Percentiles rank a stretch among this genome's conserved stretches.
Conservation (phyloP, 2,888 invertebrate genomes). For the Papilio elwesi region DNA sequence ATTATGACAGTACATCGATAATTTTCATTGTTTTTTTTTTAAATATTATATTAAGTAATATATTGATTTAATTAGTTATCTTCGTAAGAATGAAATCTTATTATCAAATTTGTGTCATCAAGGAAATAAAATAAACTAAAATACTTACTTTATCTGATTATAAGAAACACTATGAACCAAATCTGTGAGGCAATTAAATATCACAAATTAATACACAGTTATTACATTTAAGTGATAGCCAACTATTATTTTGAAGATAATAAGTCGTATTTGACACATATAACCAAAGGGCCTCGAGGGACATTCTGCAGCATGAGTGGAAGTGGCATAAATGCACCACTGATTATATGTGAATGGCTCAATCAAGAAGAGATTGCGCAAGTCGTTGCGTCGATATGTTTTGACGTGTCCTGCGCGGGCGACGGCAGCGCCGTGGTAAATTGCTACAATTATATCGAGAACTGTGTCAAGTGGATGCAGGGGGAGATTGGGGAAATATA, state of each 20-base stretch:
- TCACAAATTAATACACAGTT: not conserved
- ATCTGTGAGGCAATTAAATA: not conserved
- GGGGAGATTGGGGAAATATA: slow-evolving; percentile 56
- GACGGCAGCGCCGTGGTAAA: slow-evolving; percentile 62
- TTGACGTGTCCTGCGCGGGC: slow-evolving; percentile 70
- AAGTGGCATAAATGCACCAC: slow-evolving; percentile 54
- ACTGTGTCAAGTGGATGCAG: slow-evolving; percentile 72
- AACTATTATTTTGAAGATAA: slow-evolving; percentile 15
- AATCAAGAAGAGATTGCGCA: slow-evolving; percentile 72
- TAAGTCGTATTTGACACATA: slow-evolving; percentile 22
- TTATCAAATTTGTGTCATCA: too few relatives aligned
- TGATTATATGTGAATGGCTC: slow-evolving; percentile 76
- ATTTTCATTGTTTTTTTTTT: too few relatives aligned
- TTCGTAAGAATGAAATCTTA: too few relatives aligned
- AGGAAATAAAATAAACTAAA: too few relatives aligned
- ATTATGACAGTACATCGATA: too few relatives aligned
- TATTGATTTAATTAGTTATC: too few relatives aligned
- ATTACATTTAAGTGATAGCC: slow-evolving; percentile 16
- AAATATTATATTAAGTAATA: too few relatives aligned
- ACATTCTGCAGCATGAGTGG: slow-evolving; percentile 53
- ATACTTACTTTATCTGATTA: too few relatives aligned
- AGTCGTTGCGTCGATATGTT: slow-evolving; percentile 74
- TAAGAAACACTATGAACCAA: not conserved
- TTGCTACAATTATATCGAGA: slow-evolving; percentile 79
- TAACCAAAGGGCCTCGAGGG: slow-evolving; percentile 57